phyloP scores from a whole-genome alignment of 2,888 invertebrate species.

The Tetragonula carbonaria region DNA sequence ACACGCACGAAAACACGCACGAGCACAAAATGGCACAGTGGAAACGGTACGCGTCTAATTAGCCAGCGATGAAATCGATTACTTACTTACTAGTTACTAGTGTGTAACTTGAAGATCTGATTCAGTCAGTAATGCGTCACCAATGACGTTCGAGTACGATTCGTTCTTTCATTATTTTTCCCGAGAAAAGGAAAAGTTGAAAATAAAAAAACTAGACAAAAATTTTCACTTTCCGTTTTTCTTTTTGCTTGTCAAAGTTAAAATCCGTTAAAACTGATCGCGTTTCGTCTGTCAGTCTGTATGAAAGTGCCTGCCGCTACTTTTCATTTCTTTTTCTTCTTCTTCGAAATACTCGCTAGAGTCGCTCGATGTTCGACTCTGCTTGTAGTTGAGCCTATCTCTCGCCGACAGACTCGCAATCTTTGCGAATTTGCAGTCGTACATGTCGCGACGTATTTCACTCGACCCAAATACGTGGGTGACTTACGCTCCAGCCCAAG shows the following conservation, averaged over 20 bases:
- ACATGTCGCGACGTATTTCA: neutral
- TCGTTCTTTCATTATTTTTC: too few species aligned
- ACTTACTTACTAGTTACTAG: too few species aligned
- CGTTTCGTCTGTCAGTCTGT: neutral
- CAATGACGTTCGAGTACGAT: too few species aligned
- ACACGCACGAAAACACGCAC: conserved; percentile 42
- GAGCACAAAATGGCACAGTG: neutral
- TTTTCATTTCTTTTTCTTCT: neutral
- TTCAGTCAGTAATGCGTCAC: too few species aligned
- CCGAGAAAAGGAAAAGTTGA: too few species aligned
- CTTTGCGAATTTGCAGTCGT: neutral
- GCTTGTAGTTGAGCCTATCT: neutral
- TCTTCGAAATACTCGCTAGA: neutral
- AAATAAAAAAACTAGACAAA: too few species aligned
- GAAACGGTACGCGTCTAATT: too few species aligned
- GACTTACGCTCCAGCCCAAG: neutral
- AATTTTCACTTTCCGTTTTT: neutral
- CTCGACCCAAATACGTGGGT: conserved; percentile 19
- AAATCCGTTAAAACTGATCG: neutral
- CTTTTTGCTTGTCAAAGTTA: neutral
- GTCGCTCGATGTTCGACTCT: neutral
- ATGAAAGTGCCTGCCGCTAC: neutral
- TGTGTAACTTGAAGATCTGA: too few species aligned
- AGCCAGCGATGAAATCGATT: too few species aligned
- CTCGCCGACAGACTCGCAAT: neutral